Percentiles rank a stretch among this genome's conserved stretches.
These are phyloP conservation scores for Ctenodactylus gundi DNA, from an alignment of 2,113 vertebrate genomes.

Conservation along the genomic window DNA sequence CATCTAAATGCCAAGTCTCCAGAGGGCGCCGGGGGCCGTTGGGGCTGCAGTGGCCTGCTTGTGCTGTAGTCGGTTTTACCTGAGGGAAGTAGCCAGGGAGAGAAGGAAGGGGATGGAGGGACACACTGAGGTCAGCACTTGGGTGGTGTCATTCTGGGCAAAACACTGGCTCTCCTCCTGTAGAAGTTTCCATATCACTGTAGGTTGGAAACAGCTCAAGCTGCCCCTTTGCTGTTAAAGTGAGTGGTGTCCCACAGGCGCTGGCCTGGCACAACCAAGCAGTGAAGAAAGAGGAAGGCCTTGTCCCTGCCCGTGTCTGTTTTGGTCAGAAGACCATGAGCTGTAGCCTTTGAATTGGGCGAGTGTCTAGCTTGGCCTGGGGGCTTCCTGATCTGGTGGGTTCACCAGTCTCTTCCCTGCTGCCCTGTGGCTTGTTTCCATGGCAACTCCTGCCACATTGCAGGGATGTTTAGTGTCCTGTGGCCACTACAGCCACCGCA, in stretches of 20 bases:
- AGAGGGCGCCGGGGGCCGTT: fast-evolving
- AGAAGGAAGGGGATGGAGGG: not conserved
- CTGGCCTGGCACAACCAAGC: not conserved
- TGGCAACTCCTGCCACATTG: not conserved
- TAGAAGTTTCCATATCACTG: slow-evolving; percentile 4
- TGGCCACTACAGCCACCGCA: fast-evolving
- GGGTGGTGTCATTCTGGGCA: not conserved
- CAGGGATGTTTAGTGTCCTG: not conserved
- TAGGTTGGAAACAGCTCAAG: not conserved
- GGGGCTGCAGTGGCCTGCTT: not conserved
- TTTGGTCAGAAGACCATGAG: not conserved
- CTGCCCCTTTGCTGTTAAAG: not conserved
- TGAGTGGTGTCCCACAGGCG: not conserved
- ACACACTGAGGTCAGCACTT: slow-evolving; percentile 14
- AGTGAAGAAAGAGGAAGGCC: fast-evolving
- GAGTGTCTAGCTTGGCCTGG: not conserved
- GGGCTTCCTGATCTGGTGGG: too few relatives aligned
- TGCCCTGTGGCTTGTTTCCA: not conserved
- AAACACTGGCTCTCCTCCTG: not conserved
- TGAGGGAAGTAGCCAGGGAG: not conserved
- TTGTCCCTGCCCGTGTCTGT: fast-evolving
- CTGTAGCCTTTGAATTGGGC: too few relatives aligned
- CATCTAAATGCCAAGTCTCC: not conserved
- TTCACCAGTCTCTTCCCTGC: not conserved
- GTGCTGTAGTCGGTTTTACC: not conserved